phyloP scores from a whole-genome alignment of 2,888 invertebrate species.

The Sthenelais limicola region DNA sequence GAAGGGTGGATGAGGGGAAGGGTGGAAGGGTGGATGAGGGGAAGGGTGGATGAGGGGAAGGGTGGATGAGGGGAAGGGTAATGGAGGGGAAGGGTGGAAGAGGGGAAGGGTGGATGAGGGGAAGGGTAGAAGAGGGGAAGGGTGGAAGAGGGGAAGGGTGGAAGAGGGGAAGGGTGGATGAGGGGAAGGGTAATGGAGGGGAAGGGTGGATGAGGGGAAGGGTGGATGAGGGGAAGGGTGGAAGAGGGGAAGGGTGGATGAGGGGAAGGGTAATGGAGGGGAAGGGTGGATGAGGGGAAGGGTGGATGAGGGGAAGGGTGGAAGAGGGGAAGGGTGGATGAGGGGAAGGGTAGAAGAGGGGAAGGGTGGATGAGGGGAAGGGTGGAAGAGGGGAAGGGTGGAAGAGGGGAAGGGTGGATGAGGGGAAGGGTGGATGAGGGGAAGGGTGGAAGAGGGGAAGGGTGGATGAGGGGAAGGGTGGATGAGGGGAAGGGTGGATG shows the following conservation, averaged over 20 bases:
- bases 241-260: background rate
- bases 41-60: background rate
- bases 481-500: background rate
- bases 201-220: background rate
- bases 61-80: background rate
- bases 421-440: too few relatives aligned
- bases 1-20: background rate
- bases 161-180: background rate
- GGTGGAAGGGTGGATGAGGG: background rate
- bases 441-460: too few relatives aligned
- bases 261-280: background rate
- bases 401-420: too few relatives aligned
- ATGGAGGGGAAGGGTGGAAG: background rate
- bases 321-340: background rate
- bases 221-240: background rate
- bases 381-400: too few relatives aligned
- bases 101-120: background rate
- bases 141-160: background rate
- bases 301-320: background rate
- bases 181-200: background rate
- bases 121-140: background rate
- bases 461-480: background rate
- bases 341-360: slow-evolving; percentile 1
- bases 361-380: too few relatives aligned
- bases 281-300: background rate